Evolutionary conservation across 2,113 vertebrate genomes (phyloP), one percentile per base, ranked within the genome.

Genomic region (Hydropotes inermis): DNA sequence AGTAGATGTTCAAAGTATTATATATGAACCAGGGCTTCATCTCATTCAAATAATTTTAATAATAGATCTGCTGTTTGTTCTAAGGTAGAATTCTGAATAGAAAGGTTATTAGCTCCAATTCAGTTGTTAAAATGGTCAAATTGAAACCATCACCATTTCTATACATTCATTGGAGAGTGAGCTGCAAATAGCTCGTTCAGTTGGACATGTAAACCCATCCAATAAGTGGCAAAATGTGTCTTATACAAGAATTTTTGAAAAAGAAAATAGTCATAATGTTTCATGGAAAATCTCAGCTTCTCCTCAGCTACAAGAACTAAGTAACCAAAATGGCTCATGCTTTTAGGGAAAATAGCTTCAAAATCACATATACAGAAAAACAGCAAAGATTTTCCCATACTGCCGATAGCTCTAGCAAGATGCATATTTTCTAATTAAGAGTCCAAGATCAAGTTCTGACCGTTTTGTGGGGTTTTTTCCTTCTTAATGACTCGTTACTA

Each of bases 291-390:
- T 74, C 19, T 33, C 47, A 88, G n/a, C 36, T 55, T 95, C 83
- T 94, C 33, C 23, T 21, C 33, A 89, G 47, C 27, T n/a, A 0
- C n/a, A 58, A 93, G 39, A 94, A 89, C 60, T 88, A 95, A 93
- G 55, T 7, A 82, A n/a, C 27, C 30, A 83, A 96, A 95, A 43
- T 83, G 43, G 6, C 52, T 92, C 83, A 60, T 6, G 54, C 9
- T 88, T 93, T 55, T 78, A 85, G 30, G 78, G 89, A 76, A 89
- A 97, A 94, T 39, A 95, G 43, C 27, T 89, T 91, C 47, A 57
- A 74, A 93, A 78, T 60, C n/a, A 84, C 13, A 3, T 74, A 74
- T 30, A 28, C 47, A 88, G 11, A 85, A 19, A 95, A 76, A 55
- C 28, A 60, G 61, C n/a, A 30, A 84, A 50, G 28, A 74, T 84